phyloP scores from a whole-genome alignment of 2,888 invertebrate genomes.

The Fabriciana adippe region DNA sequence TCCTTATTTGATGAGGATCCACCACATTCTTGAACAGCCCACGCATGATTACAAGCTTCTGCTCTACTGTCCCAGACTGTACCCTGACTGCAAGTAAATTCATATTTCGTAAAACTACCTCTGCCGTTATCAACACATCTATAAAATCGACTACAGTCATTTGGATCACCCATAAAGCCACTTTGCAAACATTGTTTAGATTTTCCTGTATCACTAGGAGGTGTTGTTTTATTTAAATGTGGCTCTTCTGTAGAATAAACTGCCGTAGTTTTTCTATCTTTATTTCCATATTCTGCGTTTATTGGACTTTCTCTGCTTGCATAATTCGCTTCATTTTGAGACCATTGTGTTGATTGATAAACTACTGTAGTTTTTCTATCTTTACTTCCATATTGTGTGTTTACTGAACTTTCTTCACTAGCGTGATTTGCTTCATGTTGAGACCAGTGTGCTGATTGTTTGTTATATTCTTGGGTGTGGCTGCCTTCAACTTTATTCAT shows the following conservation, averaged over 20 bases:
- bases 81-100: conserved; percentile 82
- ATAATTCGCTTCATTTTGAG: conserved; percentile 7
- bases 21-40: conserved; percentile 67
- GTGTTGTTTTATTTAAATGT: conserved; percentile 3
- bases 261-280: conserved; percentile 1
- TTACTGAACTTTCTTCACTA: conserved; percentile 2
- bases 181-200: conserved; percentile 58
- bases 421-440: conserved; percentile 6
- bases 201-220: conserved; percentile 46
- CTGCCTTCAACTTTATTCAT: conserved; percentile 2
- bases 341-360: background rate
- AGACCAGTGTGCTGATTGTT: background rate
- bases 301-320: conserved; percentile 1
- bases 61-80: conserved; percentile 83
- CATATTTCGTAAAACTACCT: conserved; percentile 71
- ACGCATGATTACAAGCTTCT: conserved; percentile 82
- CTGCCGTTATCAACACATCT: conserved; percentile 82
- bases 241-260: conserved; percentile 12
- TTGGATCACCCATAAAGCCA: conserved; percentile 81
- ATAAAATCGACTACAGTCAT: conserved; percentile 86
- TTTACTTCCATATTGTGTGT: background rate
- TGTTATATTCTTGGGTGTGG: background rate
- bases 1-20: conserved; percentile 30
- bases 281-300: background rate
- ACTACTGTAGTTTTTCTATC: conserved; percentile 6